phyloP scores from a whole-genome alignment of 1,140 invertebrate species.

The Ceratina calcarata region DNA sequence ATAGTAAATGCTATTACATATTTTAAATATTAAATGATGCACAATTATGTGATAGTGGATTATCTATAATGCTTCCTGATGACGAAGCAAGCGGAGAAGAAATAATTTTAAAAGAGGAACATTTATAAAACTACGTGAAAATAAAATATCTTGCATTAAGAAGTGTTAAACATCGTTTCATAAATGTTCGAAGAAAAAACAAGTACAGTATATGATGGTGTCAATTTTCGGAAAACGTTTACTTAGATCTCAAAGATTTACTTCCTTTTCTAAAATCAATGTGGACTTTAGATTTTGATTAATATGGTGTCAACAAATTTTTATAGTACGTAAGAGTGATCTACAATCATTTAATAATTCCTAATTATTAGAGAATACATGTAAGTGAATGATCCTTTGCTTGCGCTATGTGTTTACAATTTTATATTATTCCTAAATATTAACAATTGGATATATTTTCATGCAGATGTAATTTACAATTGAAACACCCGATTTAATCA shows the following conservation, averaged over 20 bases:
- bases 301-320: conserved; percentile 12
- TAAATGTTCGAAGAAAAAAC: conserved; percentile 15
- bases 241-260: conserved; percentile 28
- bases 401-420: conserved; percentile 2
- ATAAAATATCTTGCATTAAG: conserved; percentile 45
- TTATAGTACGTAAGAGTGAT: conserved; percentile 24
- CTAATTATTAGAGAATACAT: conserved; percentile 12
- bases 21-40: conserved; percentile 34
- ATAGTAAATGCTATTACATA: conserved; percentile 21
- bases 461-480: background rate
- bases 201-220: conserved; percentile 10
- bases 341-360: conserved; percentile 24
- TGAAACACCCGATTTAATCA: background rate
- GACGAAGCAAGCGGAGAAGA: background rate
- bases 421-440: conserved; percentile 20
- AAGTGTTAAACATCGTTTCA: conserved; percentile 21
- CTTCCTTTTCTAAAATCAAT: conserved; percentile 23
- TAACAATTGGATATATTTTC: conserved; percentile 13
- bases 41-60: conserved; percentile 27
- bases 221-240: conserved; percentile 17
- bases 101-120: conserved; percentile 3
- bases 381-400: conserved; percentile 8
- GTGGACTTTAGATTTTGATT: conserved; percentile 21
- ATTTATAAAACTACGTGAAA: conserved; percentile 20
- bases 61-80: background rate